A percentile compares a stretch with the other conserved stretches of the same genome.
These are phyloP conservation scores for Diglossa cyanea DNA, from an alignment of 2,797 vertebrate genomes.

Conservation along the genomic window DNA sequence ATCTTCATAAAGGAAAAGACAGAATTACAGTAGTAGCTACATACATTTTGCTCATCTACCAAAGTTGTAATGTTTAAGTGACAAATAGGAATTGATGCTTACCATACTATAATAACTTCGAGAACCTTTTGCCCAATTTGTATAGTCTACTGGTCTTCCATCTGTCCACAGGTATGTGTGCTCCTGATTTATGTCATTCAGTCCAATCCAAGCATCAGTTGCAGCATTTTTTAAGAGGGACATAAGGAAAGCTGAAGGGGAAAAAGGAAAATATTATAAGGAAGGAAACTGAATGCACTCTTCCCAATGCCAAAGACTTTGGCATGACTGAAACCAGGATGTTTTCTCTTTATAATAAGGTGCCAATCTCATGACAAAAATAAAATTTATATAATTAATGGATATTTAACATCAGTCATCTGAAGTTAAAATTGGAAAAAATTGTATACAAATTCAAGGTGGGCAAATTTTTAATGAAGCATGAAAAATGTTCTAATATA, in stretches of 20 bases:
- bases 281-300: neutral
- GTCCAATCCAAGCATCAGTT: constrained; percentile 85
- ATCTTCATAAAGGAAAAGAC: neutral
- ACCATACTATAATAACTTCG: constrained; percentile 72
- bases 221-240: constrained; percentile 73
- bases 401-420: neutral
- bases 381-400: neutral
- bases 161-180: constrained; percentile 91
- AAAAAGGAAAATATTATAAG: neutral
- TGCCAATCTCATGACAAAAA: neutral
- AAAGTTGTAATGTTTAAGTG: neutral
- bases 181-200: constrained; percentile 90
- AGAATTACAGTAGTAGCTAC: neutral
- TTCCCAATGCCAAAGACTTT: neutral
- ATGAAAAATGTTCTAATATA: neutral
- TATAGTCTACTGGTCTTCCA: constrained; percentile 83
- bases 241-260: constrained; percentile 86
- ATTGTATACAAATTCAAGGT: neutral
- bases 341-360: neutral
- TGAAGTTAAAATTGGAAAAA: neutral
- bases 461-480: neutral
- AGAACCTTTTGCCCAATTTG: constrained; percentile 92
- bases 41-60: neutral
- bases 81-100: neutral
- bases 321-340: neutral